Conservation (phyloP, 23 tunicate genomes). For the Phallusia fumigata region DNA sequence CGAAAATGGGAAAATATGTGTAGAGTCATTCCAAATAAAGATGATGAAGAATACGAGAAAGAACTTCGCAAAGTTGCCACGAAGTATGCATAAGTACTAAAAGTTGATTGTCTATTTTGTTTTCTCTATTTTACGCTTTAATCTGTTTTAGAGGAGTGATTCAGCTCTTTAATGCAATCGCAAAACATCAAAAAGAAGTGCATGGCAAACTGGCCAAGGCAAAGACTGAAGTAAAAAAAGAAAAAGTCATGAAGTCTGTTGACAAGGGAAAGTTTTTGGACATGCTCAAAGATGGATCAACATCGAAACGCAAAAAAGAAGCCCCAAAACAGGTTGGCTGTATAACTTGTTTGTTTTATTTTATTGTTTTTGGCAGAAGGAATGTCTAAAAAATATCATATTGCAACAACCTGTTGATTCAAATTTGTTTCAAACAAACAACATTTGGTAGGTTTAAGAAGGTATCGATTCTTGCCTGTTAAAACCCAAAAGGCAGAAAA, state of each 20-base stretch:
- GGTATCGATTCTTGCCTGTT: too few species aligned
- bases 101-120: too few species aligned
- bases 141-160: constrained; percentile 63
- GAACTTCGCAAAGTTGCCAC: constrained; percentile 65
- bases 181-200: constrained; percentile 61
- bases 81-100: constrained; percentile 7
- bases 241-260: constrained; percentile 50
- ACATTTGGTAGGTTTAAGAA: too few species aligned
- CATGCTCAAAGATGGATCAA: constrained; percentile 38
- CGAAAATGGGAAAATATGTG: constrained; percentile 78
- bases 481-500: too few species aligned
- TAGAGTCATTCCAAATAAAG: constrained; percentile 38
- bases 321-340: background rate
- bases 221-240: constrained; percentile 72
- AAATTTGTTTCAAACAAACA: too few species aligned
- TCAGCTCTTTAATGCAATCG: constrained; percentile 80
- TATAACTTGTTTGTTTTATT: too few species aligned
- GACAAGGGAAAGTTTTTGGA: constrained; percentile 61
- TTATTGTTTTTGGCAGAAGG: too few species aligned
- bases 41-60: constrained; percentile 66
- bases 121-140: background rate
- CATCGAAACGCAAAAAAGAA: background rate
- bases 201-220: constrained; percentile 67
- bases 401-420: too few species aligned
- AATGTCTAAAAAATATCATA: too few species aligned